Evolutionary conservation across 1,140 invertebrate genomes (phyloP).

Genomic region (Brachionus manjavacas): DNA sequence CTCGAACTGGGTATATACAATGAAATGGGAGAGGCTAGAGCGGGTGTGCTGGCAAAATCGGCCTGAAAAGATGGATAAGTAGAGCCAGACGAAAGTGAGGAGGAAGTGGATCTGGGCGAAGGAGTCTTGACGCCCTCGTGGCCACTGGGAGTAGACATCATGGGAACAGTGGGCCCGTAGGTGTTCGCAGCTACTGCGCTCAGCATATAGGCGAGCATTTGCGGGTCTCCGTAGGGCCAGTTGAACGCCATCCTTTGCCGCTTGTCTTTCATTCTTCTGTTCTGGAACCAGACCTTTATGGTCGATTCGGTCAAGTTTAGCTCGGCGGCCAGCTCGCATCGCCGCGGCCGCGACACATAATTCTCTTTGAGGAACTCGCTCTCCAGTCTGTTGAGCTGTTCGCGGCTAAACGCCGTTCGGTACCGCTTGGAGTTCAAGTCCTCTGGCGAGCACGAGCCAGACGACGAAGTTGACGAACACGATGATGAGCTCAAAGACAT

Average conservation of each 20-base stretch:
- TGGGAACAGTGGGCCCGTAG: background rate
- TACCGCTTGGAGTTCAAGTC: constrained; percentile 71
- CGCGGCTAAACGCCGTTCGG: constrained; percentile 90
- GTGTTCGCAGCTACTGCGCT: constrained; percentile 30
- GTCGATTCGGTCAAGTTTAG: constrained; percentile 90
- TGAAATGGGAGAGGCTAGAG: constrained; percentile 9
- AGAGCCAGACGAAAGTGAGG: background rate
- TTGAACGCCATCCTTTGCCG: constrained; percentile 82
- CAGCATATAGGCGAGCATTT: constrained; percentile 42
- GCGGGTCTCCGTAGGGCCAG: constrained; percentile 66
- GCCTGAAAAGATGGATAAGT: background rate
- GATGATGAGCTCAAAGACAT: constrained; percentile 31
- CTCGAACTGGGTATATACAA: constrained; percentile 2
- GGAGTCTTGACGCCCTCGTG: background rate
- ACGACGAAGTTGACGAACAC: constrained; percentile 15
- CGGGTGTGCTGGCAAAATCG: background rate
- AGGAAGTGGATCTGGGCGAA: background rate
- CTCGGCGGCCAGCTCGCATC: constrained; percentile 89
- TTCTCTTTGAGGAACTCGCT: constrained; percentile 96
- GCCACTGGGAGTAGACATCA: background rate
- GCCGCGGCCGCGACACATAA: constrained; percentile 86
- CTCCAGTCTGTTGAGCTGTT: constrained; percentile 87
- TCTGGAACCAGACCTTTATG: constrained; percentile 99
- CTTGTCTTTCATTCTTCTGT: constrained; percentile 97
- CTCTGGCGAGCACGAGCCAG: constrained; percentile 41